Conservation (phyloP, 2,888 invertebrate genomes). For the Ophioninae sp. region DNA sequence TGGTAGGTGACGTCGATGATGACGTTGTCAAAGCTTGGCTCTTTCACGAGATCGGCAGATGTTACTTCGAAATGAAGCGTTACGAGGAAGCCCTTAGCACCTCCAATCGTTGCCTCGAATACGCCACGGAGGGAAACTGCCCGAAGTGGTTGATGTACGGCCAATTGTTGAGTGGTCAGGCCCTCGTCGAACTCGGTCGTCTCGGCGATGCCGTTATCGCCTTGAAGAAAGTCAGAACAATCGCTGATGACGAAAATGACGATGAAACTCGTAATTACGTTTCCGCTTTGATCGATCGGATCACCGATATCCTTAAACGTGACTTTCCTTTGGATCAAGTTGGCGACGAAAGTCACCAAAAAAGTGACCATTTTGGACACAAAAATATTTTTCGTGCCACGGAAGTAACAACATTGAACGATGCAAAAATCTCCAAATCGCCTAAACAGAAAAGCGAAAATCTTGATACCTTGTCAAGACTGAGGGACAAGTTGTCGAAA, state of each 20-base stretch:
- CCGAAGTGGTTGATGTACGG: slow-evolving; percentile 74
- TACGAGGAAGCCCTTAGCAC: slow-evolving; percentile 65
- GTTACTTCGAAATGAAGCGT: slow-evolving; percentile 72
- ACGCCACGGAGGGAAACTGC: slow-evolving; percentile 66
- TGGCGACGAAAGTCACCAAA: background rate
- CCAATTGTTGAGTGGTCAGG: slow-evolving; percentile 71
- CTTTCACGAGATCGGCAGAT: slow-evolving; percentile 72
- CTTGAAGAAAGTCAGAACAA: slow-evolving; percentile 65
- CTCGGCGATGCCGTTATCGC: slow-evolving; percentile 69
- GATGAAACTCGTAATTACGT: slow-evolving; percentile 67
- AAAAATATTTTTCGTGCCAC: background rate
- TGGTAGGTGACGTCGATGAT: slow-evolving; percentile 64
- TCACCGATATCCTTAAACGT: slow-evolving; percentile 54
- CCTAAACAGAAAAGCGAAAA: background rate
- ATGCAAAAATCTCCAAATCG: background rate
- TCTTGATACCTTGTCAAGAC: background rate
- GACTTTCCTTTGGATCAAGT: slow-evolving; percentile 2
- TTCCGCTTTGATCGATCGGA: slow-evolving; percentile 68
- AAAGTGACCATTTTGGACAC: background rate
- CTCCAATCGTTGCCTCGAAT: slow-evolving; percentile 66
- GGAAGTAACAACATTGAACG: slow-evolving; percentile 1
- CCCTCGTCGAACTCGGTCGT: slow-evolving; percentile 70
- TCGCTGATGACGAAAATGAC: slow-evolving; percentile 65
- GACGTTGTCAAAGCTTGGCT: slow-evolving; percentile 68
- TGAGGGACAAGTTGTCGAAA: background rate